These are phyloP conservation scores for Heliconius erato DNA, from an alignment of 2,888 invertebrate genomes.

Conservation along the genomic window DNA sequence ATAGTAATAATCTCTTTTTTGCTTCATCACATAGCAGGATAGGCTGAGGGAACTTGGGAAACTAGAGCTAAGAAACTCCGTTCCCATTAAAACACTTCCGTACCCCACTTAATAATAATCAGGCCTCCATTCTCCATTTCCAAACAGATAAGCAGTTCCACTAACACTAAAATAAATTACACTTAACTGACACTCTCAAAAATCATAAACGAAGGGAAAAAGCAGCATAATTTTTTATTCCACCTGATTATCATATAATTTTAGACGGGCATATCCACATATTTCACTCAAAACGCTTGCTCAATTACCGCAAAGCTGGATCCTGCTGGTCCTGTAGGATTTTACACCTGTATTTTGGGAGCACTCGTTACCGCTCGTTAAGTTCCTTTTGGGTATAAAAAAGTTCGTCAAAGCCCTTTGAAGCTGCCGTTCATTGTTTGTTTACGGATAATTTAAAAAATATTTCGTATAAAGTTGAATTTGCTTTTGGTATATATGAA, in stretches of 20 bases:
- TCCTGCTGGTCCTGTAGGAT: constrained; percentile 29
- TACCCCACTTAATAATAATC: neutral
- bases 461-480: constrained; percentile 20
- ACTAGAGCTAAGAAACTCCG: no score
- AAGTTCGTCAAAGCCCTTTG: constrained; percentile 38
- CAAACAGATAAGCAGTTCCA: neutral
- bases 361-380: constrained; percentile 39
- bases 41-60: no score
- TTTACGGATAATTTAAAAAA: constrained; percentile 31
- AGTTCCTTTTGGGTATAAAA: constrained; percentile 32
- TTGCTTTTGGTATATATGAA: neutral
- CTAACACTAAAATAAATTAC: neutral
- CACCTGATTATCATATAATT: neutral
- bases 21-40: no score
- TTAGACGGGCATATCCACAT: constrained; percentile 9
- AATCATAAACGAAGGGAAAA: constrained; percentile 10
- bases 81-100: no score
- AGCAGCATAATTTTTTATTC: constrained; percentile 6
- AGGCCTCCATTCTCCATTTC: neutral
- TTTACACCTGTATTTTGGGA: constrained; percentile 39
- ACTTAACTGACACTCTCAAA: constrained; percentile 3
- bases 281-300: constrained; percentile 9
- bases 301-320: constrained; percentile 34
- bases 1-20: no score
- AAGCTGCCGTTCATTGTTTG: constrained; percentile 22